phyloP scores from a whole-genome alignment of 1,140 invertebrate species.

The Agrypnia vestita region DNA sequence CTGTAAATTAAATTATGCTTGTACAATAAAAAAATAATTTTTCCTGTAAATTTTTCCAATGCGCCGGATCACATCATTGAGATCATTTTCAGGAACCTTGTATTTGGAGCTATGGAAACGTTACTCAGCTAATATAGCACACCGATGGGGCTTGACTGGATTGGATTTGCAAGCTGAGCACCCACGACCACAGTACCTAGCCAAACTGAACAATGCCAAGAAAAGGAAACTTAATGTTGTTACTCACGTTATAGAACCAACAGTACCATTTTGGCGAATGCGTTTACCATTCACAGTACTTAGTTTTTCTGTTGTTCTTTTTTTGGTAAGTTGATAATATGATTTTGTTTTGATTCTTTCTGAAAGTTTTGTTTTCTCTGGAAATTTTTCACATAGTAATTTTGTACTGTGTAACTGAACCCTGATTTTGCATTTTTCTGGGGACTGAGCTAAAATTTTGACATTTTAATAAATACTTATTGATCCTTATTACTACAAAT shows the following conservation, averaged over 20 bases:
- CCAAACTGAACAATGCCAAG: slow-evolving; percentile 51
- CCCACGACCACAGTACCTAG: slow-evolving; percentile 78
- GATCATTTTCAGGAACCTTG: slow-evolving; percentile 78
- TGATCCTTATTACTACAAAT: no score
- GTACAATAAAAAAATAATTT: no score
- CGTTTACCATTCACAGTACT: slow-evolving; percentile 54
- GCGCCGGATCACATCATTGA: neutral
- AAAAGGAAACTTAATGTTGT: slow-evolving; percentile 56
- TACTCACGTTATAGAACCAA: slow-evolving; percentile 54
- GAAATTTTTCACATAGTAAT: no score
- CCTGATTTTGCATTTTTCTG: no score
- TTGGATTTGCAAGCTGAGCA: slow-evolving; percentile 92
- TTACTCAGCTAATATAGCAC: slow-evolving; percentile 91
- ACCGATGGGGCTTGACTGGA: slow-evolving; percentile 91
- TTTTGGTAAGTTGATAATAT: slow-evolving; percentile 45
- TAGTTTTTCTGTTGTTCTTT: slow-evolving; percentile 54
- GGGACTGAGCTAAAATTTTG: no score
- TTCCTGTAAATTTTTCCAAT: no score
- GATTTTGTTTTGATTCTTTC: no score
- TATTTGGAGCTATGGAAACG: slow-evolving; percentile 97
- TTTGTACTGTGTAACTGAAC: no score
- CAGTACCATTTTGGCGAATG: slow-evolving; percentile 57
- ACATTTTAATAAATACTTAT: no score
- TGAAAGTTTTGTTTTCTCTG: no score
- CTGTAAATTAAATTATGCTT: no score